Base-by-base conservation (phyloP, 2,888 invertebrate species). In the Zonitis immaculata region DNA sequence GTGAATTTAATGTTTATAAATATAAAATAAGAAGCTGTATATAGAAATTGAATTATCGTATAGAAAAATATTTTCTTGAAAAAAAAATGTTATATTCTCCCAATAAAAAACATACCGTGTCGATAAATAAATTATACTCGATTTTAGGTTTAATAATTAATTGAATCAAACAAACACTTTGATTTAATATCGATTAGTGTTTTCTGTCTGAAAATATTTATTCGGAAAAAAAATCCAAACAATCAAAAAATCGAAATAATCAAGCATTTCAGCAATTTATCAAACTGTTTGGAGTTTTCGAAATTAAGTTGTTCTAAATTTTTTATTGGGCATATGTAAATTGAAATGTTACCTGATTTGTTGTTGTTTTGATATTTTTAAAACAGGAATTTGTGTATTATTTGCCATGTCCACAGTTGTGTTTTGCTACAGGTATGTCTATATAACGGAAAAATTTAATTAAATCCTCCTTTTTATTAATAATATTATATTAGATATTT, bases 301-400 rank as follows among this genome's bases (percentile, higher is more conserved):
- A 26, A 26, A 26, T 8, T 26, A 5, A 8, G 6, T 26, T 26
- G 6, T 8, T 26, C 1, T 7, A 26, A 7, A 26, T 7, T 1
- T 26, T 26, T 26, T 8, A 26, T 8, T 26, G 6, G 3, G 8
- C 26, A 26, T 8, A 26, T 26, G 6, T 26, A 6, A 26, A 26
- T 26, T 26, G 6, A 5, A 7, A 8, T 7, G 7, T 8, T 8
- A 12, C 6, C 11, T 12, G 12, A 30, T 30, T 26, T 26, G 26
- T 6, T n/a, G n/a, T 8, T 26, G 14, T 12, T 5, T 32, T 54
- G 50, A 50, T 54, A 47, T 54, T 54, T 54, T 54, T 50, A 50
- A 50, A 3, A 22, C 54, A 50, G 16, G 49, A 49, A 53, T 49
- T 44, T 53, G 49, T 53, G 42, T 49, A 53, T 53, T 53, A 49